Conservation (phyloP, 2,888 invertebrate species). For the Alloplasta piceator region DNA sequence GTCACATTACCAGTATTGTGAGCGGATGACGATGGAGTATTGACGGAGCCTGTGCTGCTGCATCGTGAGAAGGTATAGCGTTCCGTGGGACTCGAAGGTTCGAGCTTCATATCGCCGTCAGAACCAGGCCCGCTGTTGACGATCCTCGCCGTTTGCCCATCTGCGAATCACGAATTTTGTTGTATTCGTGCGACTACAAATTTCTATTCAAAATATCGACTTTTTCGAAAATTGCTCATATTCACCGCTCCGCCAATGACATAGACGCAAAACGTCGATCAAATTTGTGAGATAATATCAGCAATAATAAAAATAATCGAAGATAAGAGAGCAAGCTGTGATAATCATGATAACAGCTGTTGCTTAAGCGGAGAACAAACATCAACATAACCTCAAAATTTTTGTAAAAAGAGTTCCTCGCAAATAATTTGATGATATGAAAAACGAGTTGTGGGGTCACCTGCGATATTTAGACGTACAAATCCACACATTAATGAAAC, state of each 20-base stretch:
- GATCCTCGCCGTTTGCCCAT: slow-evolving; percentile 59
- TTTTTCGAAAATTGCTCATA: neutral
- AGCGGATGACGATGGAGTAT: slow-evolving; percentile 91
- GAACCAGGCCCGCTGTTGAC: slow-evolving; percentile 72
- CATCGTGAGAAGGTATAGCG: slow-evolving; percentile 88
- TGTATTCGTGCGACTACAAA: neutral
- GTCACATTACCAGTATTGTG: slow-evolving; percentile 89
- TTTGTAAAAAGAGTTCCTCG: no score
- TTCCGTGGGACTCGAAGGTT: slow-evolving; percentile 86
- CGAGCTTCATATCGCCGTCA: slow-evolving; percentile 84
- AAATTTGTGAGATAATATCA: slow-evolving; percentile 3
- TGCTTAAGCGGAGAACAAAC: no score
- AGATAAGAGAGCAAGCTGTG: neutral
- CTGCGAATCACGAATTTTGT: slow-evolving; percentile 18
- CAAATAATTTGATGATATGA: no score
- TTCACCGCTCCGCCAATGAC: neutral
- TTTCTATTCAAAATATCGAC: neutral
- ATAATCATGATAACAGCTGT: neutral
- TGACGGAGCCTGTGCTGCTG: slow-evolving; percentile 91
- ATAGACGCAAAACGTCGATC: neutral
- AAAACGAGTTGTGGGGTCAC: no score
- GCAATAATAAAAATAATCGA: slow-evolving; percentile 5
- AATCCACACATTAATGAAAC: no score
- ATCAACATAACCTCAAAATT: no score
- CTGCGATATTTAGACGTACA: no score